Evolutionary conservation across 2,113 vertebrate species (phyloP), one percentile per base, ranked within the genome.

Genomic region (Corythornis vintsioides): DNA sequence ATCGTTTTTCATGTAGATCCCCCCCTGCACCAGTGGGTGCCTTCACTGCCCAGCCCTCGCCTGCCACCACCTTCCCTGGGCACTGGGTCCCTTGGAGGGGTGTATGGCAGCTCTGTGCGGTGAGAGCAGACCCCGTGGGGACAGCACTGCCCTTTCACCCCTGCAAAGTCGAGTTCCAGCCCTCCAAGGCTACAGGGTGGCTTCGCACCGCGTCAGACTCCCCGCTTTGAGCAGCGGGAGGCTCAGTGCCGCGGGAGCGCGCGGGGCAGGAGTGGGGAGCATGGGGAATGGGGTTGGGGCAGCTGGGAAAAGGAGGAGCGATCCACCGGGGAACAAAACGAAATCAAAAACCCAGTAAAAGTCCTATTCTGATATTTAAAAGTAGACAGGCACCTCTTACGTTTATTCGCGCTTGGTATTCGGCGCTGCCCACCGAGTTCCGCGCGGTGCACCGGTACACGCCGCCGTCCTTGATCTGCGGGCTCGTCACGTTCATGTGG

Each of bases 341-440:
- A 55, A 97, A 95, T 91, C 94, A 97, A 96, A 94, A 97, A 69
- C 96, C 88, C 96, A 60, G 84, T 80, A 78, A 83, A 96, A 97
- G 93, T 93, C 98, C 98, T 99, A 98, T 98, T 98, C 99, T 99
- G 98, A 99, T 98, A 99, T 99, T 99, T 98, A 99, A 99, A 99
- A 99, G 99, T 99, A 99, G 99, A 99, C 99, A 99, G 99, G 99
- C 99, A 99, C 99, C 99, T 99, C 99, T 99, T 99, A 99, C 99
- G 99, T 99, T 99, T 99, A 99, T 99, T 99, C 99, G 99, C 98
- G 99, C 99, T 99, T 99, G 99, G 98, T 99, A 99, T 98, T 99
- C 99, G 98, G 99, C 99, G 96, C 99, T 98, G 98, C 99, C 99
- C 97, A 99, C 99, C 97, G 99, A 99, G 98, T 99, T 99, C 98